Base-by-base conservation (phyloP, 1,140 invertebrate species). In the Heliconius hewitsoni region DNA sequence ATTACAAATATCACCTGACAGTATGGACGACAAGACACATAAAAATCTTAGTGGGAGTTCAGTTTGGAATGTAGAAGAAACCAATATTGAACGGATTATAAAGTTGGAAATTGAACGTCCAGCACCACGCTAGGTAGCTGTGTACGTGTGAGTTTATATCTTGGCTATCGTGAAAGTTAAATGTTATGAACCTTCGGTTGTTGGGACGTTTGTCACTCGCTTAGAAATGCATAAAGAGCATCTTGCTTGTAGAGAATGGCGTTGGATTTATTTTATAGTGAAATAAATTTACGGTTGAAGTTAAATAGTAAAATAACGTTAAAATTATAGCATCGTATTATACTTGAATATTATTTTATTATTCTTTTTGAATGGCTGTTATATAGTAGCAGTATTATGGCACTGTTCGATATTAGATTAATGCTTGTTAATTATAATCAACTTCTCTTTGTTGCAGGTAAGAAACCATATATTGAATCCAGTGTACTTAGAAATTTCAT, bases 1-100 rank as follows among this genome's bases (percentile, higher is more conserved):
- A 86, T 84, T 86, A 84, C 83, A 84, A 86, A 84, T 84, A 86
- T 86, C 79, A 82, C 85, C 82, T 84, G 84, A 83, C 86, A 84
- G 83, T 79, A 84, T 84, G 79, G 86, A 81, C 75, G 86, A 82
- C 83, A 84, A 74, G 82, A 81, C 81, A 83, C 84, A 87, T 87
- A 89, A 86, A 84, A 88, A 87, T 85, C 83, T 82, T 87, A 82
- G 85, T 87, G 84, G 84, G 83, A 84, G 84, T 85, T 83, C 78
- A 74, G 71, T 57, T 75, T 81, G 86, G 83, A 86, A 86, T 83
- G 82, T 80, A 83, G 85, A 86, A 82, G 81, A 87, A 86, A 83
- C 85, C 83, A 84, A 87, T 82, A 85, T 83, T 80, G 84, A 80
- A 83, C 83, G 83, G 81, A 89, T 85, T 89, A 87, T 89, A 87